Evolutionary conservation across 2,113 vertebrate species (phyloP).

Genomic region (Mustela nigripes): DNA sequence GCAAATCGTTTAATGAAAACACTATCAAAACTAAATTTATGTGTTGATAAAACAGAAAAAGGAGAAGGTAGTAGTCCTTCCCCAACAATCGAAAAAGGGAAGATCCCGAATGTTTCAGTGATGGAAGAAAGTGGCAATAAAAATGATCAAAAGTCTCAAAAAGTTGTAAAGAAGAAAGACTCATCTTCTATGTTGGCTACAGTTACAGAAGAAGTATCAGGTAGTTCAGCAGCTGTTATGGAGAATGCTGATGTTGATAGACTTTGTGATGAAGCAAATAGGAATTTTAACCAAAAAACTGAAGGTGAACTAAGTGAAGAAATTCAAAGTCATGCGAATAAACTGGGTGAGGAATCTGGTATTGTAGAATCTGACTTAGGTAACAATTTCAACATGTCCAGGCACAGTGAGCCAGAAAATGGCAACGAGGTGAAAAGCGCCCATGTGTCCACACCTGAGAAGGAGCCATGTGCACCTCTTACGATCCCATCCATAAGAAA

Average conservation of each 20-base stretch:
- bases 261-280: slow-evolving; percentile 64
- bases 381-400: slow-evolving; percentile 70
- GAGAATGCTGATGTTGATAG: slow-evolving; percentile 49
- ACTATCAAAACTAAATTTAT: slow-evolving; percentile 92
- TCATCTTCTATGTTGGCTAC: slow-evolving; percentile 89
- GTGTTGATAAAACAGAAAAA: slow-evolving; percentile 80
- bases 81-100: slow-evolving; percentile 82
- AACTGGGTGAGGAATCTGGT: slow-evolving; percentile 65
- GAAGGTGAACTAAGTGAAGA: slow-evolving; percentile 68
- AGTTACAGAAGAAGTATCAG: slow-evolving; percentile 92
- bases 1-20: slow-evolving; percentile 94
- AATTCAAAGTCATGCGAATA: slow-evolving; percentile 65
- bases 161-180: slow-evolving; percentile 92
- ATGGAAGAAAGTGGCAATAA: slow-evolving; percentile 84
- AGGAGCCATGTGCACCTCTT: slow-evolving; percentile 84
- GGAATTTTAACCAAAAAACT: slow-evolving; percentile 37
- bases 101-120: slow-evolving; percentile 48
- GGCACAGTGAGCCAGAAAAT: slow-evolving; percentile 66
- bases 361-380: slow-evolving; percentile 58
- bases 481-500: slow-evolving; percentile 87
- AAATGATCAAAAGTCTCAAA: slow-evolving; percentile 87
- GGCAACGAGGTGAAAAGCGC: slow-evolving; percentile 66
- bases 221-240: slow-evolving; percentile 40
- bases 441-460: slow-evolving; percentile 75
- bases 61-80: slow-evolving; percentile 69